phyloP scores from a whole-genome alignment of 2,797 vertebrate genomes.

The Danio kyathit region DNA sequence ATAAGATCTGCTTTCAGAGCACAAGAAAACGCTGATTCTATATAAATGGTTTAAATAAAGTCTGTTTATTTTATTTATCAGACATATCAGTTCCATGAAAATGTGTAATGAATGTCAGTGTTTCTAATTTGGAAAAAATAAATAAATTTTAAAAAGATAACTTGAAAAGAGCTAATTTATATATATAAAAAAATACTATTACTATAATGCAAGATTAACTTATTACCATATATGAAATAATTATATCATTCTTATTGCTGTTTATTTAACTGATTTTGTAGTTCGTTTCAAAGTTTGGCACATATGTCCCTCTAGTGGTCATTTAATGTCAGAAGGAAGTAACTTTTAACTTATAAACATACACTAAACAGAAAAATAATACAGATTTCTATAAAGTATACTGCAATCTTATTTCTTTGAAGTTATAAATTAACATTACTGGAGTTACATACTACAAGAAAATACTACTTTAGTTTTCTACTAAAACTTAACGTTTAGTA shows the following conservation, averaged over 20 bases:
- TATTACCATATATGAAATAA: not conserved
- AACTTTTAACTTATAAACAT: not conserved
- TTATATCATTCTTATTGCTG: not conserved
- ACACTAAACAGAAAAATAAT: no score
- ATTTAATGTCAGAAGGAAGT: not conserved
- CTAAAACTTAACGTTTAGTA: no score
- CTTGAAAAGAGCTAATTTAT: not conserved
- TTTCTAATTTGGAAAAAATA: not conserved
- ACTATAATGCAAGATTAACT: no score
- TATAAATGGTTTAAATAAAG: not conserved
- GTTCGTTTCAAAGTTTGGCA: not conserved
- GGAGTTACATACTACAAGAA: no score
- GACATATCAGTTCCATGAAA: no score
- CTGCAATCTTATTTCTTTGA: no score
- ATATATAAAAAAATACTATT: not conserved
- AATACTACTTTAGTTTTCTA: no score
- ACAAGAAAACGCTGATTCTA: not conserved
- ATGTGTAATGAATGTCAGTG: no score
- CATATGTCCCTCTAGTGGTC: constrained; percentile 41
- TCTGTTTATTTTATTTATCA: not conserved
- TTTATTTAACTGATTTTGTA: not conserved
- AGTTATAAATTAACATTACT: no score
- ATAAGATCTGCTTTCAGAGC: constrained; percentile 6
- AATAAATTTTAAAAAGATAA: not conserved
- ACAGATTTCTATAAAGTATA: no score